Evolutionary conservation across 30 jellyfish, hydroid and myxozoan species (phyloP).

Genomic region (Morbakka virulenta): DNA sequence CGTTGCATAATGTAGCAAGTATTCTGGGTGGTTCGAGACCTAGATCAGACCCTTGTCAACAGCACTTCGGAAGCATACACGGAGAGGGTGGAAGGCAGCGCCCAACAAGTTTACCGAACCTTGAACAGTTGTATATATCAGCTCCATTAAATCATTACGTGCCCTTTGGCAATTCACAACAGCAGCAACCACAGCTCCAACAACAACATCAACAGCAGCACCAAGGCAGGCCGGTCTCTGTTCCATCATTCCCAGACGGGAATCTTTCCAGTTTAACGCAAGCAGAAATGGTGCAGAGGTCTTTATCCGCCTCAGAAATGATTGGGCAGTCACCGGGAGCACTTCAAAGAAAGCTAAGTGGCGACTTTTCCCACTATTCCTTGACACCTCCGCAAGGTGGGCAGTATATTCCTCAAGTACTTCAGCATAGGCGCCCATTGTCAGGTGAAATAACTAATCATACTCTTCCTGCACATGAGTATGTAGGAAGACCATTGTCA

Average conservation of each 20-base stretch:
- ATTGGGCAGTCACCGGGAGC: constrained; percentile 48
- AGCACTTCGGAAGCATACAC: constrained; percentile 22
- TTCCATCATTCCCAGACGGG: constrained; percentile 92
- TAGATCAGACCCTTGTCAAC: constrained; percentile 94
- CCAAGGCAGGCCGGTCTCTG: constrained; percentile 93
- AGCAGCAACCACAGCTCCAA: constrained; percentile 41
- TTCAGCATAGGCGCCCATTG: constrained; percentile 55
- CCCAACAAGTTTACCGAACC: constrained; percentile 89
- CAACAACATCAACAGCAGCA: no score
- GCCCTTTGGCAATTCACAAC: constrained; percentile 37
- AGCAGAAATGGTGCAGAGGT: constrained; percentile 47
- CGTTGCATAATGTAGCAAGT: constrained; percentile 37
- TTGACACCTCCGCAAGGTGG: constrained; percentile 60
- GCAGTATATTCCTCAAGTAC: constrained; percentile 50
- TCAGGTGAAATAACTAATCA: constrained; percentile 53
- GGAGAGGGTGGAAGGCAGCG: constrained; percentile 76
- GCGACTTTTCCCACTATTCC: constrained; percentile 57
- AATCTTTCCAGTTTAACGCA: constrained; percentile 39
- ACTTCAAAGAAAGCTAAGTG: constrained; percentile 65
- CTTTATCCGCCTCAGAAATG: constrained; percentile 57
- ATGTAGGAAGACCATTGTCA: constrained; percentile 89
- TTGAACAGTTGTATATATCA: constrained; percentile 82
- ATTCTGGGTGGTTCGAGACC: constrained; percentile 73
- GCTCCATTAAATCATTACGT: constrained; percentile 58
- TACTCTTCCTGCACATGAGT: constrained; percentile 35